Percentiles rank a stretch among this genome's conserved stretches.
Conservation (phyloP, 1,140 invertebrate genomes). For the Diploscapter pachys region DNA sequence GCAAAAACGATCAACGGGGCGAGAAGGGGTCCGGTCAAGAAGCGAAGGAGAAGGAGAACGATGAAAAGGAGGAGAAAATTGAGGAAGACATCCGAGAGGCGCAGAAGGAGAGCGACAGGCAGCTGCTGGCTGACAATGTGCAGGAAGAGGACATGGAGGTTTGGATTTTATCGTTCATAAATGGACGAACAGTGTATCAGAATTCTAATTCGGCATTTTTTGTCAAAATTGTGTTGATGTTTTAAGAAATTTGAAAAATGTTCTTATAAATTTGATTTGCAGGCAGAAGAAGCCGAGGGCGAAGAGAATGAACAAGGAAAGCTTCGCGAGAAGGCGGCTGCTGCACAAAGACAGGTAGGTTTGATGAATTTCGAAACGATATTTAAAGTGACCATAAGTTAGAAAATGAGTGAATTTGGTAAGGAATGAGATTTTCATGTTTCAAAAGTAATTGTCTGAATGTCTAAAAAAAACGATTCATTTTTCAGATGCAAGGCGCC, state of each 20-base stretch:
- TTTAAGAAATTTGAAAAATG: slow-evolving; percentile 38
- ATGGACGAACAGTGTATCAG: slow-evolving; percentile 44
- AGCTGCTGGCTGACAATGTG: not conserved
- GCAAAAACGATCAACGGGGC: slow-evolving; percentile 12
- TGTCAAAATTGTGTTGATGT: too few species aligned
- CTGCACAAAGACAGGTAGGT: not conserved
- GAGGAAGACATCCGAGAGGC: slow-evolving; percentile 41
- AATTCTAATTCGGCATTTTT: too few species aligned
- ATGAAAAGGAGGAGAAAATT: slow-evolving; percentile 45
- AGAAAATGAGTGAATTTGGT: too few species aligned
- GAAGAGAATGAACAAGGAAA: slow-evolving; percentile 25
- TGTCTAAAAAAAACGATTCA: not conserved
- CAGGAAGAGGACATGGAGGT: slow-evolving; percentile 37
- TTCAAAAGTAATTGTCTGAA: too few species aligned
- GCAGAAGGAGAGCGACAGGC: slow-evolving; percentile 39
- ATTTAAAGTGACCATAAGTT: too few species aligned
- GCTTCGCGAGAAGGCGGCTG: slow-evolving; percentile 11
- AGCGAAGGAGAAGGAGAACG: slow-evolving; percentile 41
- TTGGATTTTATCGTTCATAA: slow-evolving; percentile 20
- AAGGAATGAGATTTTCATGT: too few species aligned
- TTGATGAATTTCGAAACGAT: too few species aligned
- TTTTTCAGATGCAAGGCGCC: slow-evolving; percentile 9
- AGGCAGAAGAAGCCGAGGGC: slow-evolving; percentile 42
- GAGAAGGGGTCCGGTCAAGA: slow-evolving; percentile 18
- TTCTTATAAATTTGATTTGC: slow-evolving; percentile 33